A percentile compares a stretch with the other conserved stretches of the same genome.
These are phyloP conservation scores for Drosophila mulleri DNA, from an alignment of 2,888 invertebrate species.

Conservation along the genomic window DNA sequence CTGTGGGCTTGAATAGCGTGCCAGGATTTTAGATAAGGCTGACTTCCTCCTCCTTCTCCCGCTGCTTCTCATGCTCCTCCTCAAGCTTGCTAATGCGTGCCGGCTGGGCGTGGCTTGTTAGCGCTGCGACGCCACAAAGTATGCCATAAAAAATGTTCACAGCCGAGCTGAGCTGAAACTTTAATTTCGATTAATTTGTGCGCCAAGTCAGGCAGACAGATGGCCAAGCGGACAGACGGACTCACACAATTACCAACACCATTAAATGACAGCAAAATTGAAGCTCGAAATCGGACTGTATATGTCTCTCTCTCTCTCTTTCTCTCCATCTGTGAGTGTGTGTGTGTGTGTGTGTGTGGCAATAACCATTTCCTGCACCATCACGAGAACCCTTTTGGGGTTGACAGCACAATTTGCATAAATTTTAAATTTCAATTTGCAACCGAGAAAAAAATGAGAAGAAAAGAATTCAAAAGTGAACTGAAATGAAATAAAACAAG, in stretches of 20 bases:
- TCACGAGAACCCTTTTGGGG: conserved; percentile 62
- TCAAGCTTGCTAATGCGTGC: conserved; percentile 15
- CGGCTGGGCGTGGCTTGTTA: conserved; percentile 64
- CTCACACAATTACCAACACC: conserved; percentile 66
- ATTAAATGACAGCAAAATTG: conserved; percentile 62
- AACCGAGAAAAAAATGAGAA: conserved; percentile 33
- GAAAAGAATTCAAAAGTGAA: conserved; percentile 43
- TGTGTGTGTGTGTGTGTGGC: conserved; percentile 35
- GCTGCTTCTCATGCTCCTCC: neutral
- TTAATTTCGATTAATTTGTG: conserved; percentile 74
- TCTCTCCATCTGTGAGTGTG: neutral
- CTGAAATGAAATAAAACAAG: conserved; percentile 49
- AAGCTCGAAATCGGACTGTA: conserved; percentile 30
- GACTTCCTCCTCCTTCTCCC: neutral
- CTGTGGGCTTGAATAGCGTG: conserved; percentile 65
- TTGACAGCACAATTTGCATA: conserved; percentile 79
- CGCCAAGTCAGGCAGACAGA: conserved; percentile 15
- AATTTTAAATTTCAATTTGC: conserved; percentile 81
- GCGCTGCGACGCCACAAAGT: conserved; percentile 56
- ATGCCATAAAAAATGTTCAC: conserved; percentile 64
- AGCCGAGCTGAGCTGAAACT: conserved; percentile 40
- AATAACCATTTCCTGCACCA: conserved; percentile 62
- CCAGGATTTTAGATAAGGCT: conserved; percentile 59
- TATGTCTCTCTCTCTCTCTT: neutral
- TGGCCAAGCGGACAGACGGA: neutral